Evolutionary conservation across 2,888 invertebrate genomes (phyloP), one percentile per base, ranked within the genome.

Genomic region (Palloptera scutellata): DNA sequence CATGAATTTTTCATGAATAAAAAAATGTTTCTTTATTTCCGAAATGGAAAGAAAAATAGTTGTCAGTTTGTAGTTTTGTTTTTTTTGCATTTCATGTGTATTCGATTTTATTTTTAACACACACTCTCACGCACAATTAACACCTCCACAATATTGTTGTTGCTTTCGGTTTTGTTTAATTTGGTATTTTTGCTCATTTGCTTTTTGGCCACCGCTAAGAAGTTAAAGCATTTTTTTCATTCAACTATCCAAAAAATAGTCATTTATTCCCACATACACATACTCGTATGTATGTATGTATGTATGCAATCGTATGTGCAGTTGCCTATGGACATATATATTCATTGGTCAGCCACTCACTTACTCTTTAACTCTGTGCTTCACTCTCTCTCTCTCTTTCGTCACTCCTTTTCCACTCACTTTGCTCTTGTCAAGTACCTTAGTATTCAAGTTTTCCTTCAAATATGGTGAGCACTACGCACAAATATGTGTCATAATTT

Each of bases 401-500:
- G n/a, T n/a, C n/a, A n/a, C n/a, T n/a, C n/a, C n/a, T n/a, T n/a
- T n/a, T n/a, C n/a, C n/a, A n/a, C 6, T n/a, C 48, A 41, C 40
- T 19, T 13, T 30, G 17, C 15, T 13, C 20, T 30, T 19, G 8
- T 54, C 20, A 30, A 6, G 19, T 45, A 20, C 19, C 45, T 12
- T n/a, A n/a, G n/a, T n/a, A 43, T 59, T 13, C 43, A 12, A 12
- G 19, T 17, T 4, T 19, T 40, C 40, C 59, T 13, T 40, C 11
- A 43, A 30, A 30, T 48, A 20, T 48, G 48, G 54, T 19, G 43
- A 42, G 51, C 66, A 69, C 30, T 30, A 30, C 30, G 58, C 11
- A 42, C 57, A 52, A 59, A 54, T 70, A 78, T 81, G 81, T 79
- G 81, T 82, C 81, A 81, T 81, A 79, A 78, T 79, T 82, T 82